These are phyloP conservation scores for Julus scanicus DNA, from an alignment of 2,888 invertebrate genomes.

Conservation along the genomic window DNA sequence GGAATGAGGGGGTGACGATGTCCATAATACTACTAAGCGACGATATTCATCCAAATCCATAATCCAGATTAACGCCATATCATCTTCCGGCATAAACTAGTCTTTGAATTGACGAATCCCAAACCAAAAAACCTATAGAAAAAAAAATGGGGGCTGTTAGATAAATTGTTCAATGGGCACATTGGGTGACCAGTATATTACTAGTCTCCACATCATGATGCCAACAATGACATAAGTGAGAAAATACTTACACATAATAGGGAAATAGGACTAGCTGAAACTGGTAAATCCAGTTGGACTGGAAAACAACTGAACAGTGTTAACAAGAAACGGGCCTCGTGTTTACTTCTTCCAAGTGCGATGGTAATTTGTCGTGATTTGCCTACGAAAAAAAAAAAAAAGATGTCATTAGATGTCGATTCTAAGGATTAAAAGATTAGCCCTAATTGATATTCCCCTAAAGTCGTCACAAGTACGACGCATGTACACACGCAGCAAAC, in stretches of 20 bases:
- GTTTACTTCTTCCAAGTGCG: conserved; percentile 58
- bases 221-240: background rate
- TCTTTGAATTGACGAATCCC: conserved; percentile 25
- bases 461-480: background rate
- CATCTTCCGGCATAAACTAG: background rate
- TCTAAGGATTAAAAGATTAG: background rate
- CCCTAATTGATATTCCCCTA: background rate
- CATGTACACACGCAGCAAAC: background rate
- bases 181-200: background rate
- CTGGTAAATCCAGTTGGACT: conserved; percentile 40
- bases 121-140: background rate
- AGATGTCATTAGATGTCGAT: conserved; percentile 34
- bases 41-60: background rate
- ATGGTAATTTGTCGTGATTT: conserved; percentile 58
- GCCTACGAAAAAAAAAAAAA: conserved; percentile 55
- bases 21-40: background rate
- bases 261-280: conserved; percentile 53
- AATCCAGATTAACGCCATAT: background rate
- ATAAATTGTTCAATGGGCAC: background rate
- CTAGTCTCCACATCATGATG: background rate
- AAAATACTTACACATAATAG: conserved; percentile 52
- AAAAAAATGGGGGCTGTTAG: background rate
- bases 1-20: conserved; percentile 31
- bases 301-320: conserved; percentile 23
- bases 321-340: conserved; percentile 59